A percentile compares a stretch with the other conserved stretches of the same genome.
These are phyloP conservation scores for Macquaria ambigua DNA, from an alignment of 2,113 vertebrate species.

Conservation along the genomic window DNA sequence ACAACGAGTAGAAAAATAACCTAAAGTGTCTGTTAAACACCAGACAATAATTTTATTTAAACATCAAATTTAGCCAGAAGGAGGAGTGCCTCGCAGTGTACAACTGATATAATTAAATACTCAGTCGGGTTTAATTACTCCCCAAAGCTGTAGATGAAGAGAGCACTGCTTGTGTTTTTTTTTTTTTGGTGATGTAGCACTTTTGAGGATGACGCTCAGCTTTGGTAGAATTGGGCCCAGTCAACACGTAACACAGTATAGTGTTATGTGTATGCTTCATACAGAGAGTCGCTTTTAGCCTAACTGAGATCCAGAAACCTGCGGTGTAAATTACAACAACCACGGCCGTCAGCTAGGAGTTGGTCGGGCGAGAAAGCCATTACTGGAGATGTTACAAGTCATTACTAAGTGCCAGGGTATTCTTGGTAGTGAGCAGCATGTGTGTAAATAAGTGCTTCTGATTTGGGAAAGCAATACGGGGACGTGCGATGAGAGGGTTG, in stretches of 20 bases:
- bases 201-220: slow-evolving; percentile 34
- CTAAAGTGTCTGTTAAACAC: slow-evolving; percentile 55
- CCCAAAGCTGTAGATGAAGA: slow-evolving; percentile 54
- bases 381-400: slow-evolving; percentile 61
- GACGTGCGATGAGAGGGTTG: slow-evolving; percentile 1
- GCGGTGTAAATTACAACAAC: slow-evolving; percentile 73
- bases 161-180: background rate
- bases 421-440: slow-evolving; percentile 60
- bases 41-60: slow-evolving; percentile 64
- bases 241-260: slow-evolving; percentile 28
- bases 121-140: slow-evolving; percentile 52
- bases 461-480: slow-evolving; percentile 29
- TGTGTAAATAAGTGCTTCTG: slow-evolving; percentile 38
- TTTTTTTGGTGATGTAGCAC: slow-evolving; percentile 26
- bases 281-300: slow-evolving; percentile 60
- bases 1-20: slow-evolving; percentile 50
- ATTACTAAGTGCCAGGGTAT: slow-evolving; percentile 60
- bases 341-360: slow-evolving; percentile 62
- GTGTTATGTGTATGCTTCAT: slow-evolving; percentile 30
- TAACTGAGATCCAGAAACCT: slow-evolving; percentile 68
- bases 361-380: slow-evolving; percentile 62
- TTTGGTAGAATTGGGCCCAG: slow-evolving; percentile 37
- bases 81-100: slow-evolving; percentile 46
- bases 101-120: slow-evolving; percentile 60
- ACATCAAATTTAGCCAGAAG: slow-evolving; percentile 57